Evolutionary conservation across 2,113 vertebrate genomes (phyloP).

Genomic region (Centrocercus urophasianus): DNA sequence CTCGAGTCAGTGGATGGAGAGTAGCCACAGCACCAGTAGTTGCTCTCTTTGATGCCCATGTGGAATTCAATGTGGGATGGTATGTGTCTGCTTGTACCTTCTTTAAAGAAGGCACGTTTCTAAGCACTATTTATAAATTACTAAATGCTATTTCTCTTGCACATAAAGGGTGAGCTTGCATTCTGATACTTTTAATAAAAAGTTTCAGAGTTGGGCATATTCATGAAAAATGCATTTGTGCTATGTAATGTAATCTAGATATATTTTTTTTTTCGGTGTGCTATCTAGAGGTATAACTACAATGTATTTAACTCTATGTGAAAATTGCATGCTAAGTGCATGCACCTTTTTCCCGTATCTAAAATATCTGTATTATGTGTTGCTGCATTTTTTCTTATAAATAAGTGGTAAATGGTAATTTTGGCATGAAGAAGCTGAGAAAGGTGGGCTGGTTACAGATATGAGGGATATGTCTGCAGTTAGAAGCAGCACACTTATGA

Average conservation of each 20-base stretch:
- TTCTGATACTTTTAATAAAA: neutral
- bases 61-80: constrained; percentile 96
- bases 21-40: constrained; percentile 91
- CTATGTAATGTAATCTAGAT: neutral
- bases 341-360: neutral
- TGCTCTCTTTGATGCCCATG: constrained; percentile 96
- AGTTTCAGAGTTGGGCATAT: neutral
- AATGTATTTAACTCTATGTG: neutral
- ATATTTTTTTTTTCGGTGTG: neutral
- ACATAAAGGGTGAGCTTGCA: neutral
- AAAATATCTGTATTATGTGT: neutral
- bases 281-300: neutral
- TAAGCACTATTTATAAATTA: neutral
- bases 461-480: neutral
- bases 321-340: neutral
- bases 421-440: neutral
- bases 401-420: neutral
- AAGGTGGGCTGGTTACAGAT: neutral
- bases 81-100: constrained; percentile 70
- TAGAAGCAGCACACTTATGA: neutral
- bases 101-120: neutral
- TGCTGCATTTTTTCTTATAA: neutral
- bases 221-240: neutral
- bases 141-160: neutral
- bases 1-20: constrained; percentile 95